Percentiles rank a stretch among this genome's conserved stretches.
Conservation (phyloP, 2,797 vertebrate genomes). For the Calcarius lapponicus region DNA sequence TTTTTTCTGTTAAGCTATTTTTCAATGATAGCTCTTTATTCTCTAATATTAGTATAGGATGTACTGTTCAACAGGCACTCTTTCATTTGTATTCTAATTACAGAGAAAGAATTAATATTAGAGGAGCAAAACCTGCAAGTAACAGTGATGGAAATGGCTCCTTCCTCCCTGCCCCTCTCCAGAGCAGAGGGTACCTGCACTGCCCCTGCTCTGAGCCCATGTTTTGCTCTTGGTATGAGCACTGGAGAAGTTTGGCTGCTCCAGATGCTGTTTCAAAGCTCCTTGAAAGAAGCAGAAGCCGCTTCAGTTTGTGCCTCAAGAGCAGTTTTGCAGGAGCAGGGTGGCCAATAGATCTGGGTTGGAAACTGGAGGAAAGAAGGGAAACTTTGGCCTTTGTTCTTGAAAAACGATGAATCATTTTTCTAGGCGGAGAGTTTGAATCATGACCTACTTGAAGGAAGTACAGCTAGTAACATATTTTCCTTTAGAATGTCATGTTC, state of each 20-base stretch:
- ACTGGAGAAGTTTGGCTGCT: not conserved
- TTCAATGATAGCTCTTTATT: not conserved
- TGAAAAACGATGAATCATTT: not conserved
- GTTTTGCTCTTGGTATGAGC: not conserved
- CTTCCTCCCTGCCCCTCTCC: not conserved
- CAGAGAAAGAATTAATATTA: not conserved
- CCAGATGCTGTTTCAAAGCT: not conserved
- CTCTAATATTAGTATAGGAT: not conserved
- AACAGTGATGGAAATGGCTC: not conserved
- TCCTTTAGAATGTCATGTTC: not conserved
- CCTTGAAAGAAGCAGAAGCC: not conserved
- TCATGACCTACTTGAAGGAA: not conserved
- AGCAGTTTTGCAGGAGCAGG: not conserved
- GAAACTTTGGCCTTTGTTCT: not conserved
- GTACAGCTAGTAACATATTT: not conserved
- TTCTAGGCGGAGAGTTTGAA: not conserved
- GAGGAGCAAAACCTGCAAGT: not conserved
- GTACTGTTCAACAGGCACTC: not conserved
- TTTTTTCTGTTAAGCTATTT: not conserved
- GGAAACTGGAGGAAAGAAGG: not conserved
- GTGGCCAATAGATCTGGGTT: not conserved
- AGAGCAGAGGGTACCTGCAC: not conserved
- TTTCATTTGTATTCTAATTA: not conserved
- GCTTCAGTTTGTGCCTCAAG: too few relatives aligned
- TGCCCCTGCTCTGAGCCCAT: not conserved